phyloP scores from a whole-genome alignment of 2,113 vertebrate species.

The Myrmecobius fasciatus region DNA sequence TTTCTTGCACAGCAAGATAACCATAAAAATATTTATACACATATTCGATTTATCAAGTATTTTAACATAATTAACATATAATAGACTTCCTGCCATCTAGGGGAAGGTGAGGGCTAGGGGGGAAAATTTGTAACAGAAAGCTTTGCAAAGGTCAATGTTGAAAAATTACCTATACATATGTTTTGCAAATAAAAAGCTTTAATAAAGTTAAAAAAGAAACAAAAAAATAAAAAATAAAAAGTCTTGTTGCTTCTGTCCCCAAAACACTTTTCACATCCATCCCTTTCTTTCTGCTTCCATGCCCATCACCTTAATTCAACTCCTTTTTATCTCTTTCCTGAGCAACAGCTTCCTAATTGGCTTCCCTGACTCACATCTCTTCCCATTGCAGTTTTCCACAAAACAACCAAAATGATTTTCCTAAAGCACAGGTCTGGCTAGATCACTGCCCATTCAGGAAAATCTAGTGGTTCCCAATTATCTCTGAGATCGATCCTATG shows the following conservation, averaged over 20 bases:
- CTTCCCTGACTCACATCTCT: not conserved
- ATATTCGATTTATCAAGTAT: no score
- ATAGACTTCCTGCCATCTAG: no score
- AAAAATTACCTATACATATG: no score
- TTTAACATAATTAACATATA: no score
- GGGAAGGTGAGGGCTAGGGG: no score
- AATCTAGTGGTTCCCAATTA: not conserved
- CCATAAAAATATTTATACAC: no score
- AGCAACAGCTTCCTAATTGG: not conserved
- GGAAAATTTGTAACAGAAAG: no score
- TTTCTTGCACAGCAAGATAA: no score
- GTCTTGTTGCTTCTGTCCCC: not conserved
- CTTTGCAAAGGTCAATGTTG: no score
- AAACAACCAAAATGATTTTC: not conserved
- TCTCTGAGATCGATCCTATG: not conserved
- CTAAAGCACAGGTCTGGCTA: not conserved
- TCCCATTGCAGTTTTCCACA: not conserved
- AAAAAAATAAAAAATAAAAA: no score
- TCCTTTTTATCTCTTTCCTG: not conserved
- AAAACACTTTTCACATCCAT: not conserved
- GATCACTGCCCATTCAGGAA: not conserved
- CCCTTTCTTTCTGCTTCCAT: not conserved
- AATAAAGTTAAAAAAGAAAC: no score
- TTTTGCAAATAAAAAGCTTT: no score
- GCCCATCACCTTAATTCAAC: not conserved